Evolutionary conservation across 2,888 invertebrate species (phyloP).

Genomic region (Drosophila helvetica): DNA sequence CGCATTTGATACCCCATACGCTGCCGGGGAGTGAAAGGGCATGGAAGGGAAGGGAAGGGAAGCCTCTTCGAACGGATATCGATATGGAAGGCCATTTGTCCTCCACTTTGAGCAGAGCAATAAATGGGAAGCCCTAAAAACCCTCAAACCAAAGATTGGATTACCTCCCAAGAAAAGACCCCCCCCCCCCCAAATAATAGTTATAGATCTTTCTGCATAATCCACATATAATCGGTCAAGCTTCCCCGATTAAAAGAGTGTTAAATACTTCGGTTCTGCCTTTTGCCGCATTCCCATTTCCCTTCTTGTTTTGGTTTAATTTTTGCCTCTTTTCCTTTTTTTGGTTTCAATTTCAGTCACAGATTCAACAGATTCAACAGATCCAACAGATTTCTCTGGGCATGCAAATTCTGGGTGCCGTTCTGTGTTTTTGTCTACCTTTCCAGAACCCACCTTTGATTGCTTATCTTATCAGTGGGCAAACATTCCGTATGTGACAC

Average conservation of each 20-base stretch:
- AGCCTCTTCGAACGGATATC: too few relatives aligned
- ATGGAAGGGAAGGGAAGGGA: too few relatives aligned
- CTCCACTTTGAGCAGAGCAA: too few relatives aligned
- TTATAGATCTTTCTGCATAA: too few relatives aligned
- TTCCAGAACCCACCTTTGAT: constrained; percentile 55
- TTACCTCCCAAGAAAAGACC: too few relatives aligned
- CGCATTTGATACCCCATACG: constrained; percentile 2
- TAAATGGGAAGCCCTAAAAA: too few relatives aligned
- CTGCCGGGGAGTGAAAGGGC: background rate
- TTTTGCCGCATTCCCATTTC: background rate
- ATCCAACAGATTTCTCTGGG: constrained; percentile 23
- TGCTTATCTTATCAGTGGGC: constrained; percentile 60
- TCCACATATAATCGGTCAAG: background rate
- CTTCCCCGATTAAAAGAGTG: background rate
- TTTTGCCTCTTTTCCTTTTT: constrained; percentile 9
- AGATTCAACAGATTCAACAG: background rate
- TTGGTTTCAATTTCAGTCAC: constrained; percentile 34
- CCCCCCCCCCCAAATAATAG: background rate
- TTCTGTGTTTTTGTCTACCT: constrained; percentile 17
- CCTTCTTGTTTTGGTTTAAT: constrained; percentile 9
- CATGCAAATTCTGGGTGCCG: constrained; percentile 50
- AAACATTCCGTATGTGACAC: constrained; percentile 4
- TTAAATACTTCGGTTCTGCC: background rate
- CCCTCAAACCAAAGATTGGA: too few relatives aligned
- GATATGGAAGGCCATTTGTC: too few relatives aligned